These are phyloP conservation scores for Potamilus streckersoni DNA, from an alignment of 1,140 invertebrate genomes.

Conservation along the genomic window DNA sequence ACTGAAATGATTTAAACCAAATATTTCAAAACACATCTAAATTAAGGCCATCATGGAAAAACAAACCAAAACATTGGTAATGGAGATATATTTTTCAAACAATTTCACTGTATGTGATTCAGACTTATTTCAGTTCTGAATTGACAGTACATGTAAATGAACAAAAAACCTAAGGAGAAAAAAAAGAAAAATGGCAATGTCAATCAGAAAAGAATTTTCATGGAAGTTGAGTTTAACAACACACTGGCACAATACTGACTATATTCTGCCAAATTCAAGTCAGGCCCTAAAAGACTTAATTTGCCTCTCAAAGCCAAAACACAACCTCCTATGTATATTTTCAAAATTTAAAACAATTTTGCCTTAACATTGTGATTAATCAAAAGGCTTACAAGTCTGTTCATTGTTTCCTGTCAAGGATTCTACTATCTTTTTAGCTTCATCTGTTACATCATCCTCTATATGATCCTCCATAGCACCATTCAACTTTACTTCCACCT, in stretches of 20 bases:
- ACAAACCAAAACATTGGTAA: no score
- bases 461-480: constrained; percentile 72
- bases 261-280: no score
- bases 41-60: neutral
- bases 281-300: neutral
- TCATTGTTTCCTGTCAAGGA: constrained; percentile 77
- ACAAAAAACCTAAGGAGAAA: no score
- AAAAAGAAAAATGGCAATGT: no score
- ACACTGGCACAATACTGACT: no score
- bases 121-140: no score
- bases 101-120: no score
- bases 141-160: no score
- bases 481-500: constrained; percentile 81
- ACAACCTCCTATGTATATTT: no score
- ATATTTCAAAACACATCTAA: neutral
- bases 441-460: constrained; percentile 74
- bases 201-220: constrained; percentile 1
- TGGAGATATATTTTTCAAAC: no score
- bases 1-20: constrained; percentile 69
- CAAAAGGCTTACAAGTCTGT: constrained; percentile 45
- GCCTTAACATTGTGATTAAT: neutral
- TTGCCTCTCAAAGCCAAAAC: no score
- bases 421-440: constrained; percentile 93
- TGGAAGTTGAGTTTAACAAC: neutral
- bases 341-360: neutral